Base-by-base conservation (phyloP, 2,797 vertebrate genomes). In the Microtus obscurus region DNA sequence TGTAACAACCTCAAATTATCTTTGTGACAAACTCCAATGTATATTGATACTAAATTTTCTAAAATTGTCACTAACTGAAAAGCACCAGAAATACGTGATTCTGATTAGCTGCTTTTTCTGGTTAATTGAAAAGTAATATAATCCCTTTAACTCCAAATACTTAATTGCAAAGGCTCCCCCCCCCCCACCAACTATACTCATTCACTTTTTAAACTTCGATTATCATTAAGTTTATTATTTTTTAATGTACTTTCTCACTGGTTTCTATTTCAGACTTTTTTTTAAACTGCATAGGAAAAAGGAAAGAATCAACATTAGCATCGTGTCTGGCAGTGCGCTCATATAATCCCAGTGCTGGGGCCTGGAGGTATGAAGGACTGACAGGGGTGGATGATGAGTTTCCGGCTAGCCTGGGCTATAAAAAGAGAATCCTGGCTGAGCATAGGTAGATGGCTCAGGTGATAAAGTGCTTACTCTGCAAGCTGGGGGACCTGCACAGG, bases 21-120 rank as follows among this genome's bases (percentile, higher is more conserved):
- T 91, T 87, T 34, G 31, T 74, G 56, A 91, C 37, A 86, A 87
- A 93, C 77, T 80, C 43, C 78, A 67, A 74, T 95, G 25, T 85
- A 53, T 87, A 96, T 78, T 87, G 82, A 94, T 87, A 63, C 76
- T 85, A 83, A 67, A 87, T 85, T 96, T 95, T 94, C 69, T 77
- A 85, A 93, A 95, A 77, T 87, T 82, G 63, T 95, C 80, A 77
- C 86, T 80, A 94, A 94, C 43, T 51, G 51, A 53, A 96, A 90
- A 92, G 74, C 12, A 59, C n/a, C 48, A 45, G 19, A 48, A 89
- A 48, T 80, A 88, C 3, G 23, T 92, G 59, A 81, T 74, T 94
- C 87, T 95, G 80, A 25, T 78, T 74, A 93, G 96, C 51, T 83
- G 78, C 53, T 6, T 89, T 95, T 94, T 87, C 65, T 91, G 90